Conservation (phyloP, 2,888 invertebrate species). For the Oeneis ivallda region DNA sequence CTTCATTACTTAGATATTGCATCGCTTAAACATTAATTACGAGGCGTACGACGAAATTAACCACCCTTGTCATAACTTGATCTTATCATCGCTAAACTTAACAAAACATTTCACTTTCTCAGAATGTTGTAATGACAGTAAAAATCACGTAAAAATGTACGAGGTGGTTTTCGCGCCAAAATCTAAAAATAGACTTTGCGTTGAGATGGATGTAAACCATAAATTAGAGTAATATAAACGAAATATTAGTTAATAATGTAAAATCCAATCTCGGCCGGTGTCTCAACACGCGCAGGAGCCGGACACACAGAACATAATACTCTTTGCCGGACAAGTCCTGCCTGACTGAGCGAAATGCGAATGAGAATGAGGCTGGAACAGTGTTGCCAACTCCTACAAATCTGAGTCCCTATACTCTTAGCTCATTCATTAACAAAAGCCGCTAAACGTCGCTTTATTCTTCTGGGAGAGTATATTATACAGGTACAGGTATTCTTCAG, state of each 20-base stretch:
- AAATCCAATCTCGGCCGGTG: conserved; percentile 61
- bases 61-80: conserved; percentile 69
- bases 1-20: conserved; percentile 79
- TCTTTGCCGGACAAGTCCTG: too few relatives aligned
- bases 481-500: too few relatives aligned
- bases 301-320: too few relatives aligned
- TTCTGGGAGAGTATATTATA: too few relatives aligned
- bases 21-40: conserved; percentile 72
- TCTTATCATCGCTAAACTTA: conserved; percentile 60
- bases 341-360: conserved; percentile 29
- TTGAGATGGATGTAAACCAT: too few relatives aligned
- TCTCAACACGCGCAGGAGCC: conserved; percentile 61
- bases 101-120: conserved; percentile 32
- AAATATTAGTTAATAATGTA: conserved; percentile 36
- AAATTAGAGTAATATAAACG: conserved; percentile 26
- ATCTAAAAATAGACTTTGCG: conserved; percentile 39
- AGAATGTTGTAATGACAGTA: conserved; percentile 1
- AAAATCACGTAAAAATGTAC: too few relatives aligned
- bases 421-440: too few relatives aligned
- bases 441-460: too few relatives aligned
- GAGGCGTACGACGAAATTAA: conserved; percentile 61
- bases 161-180: conserved; percentile 43
- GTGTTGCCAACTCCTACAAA: too few relatives aligned
- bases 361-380: conserved; percentile 33
- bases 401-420: too few relatives aligned